A percentile compares a stretch with the other conserved stretches of the same genome.
Evolutionary conservation across 2,888 invertebrate species (phyloP).

Genomic region (Drosophila greeni): DNA sequence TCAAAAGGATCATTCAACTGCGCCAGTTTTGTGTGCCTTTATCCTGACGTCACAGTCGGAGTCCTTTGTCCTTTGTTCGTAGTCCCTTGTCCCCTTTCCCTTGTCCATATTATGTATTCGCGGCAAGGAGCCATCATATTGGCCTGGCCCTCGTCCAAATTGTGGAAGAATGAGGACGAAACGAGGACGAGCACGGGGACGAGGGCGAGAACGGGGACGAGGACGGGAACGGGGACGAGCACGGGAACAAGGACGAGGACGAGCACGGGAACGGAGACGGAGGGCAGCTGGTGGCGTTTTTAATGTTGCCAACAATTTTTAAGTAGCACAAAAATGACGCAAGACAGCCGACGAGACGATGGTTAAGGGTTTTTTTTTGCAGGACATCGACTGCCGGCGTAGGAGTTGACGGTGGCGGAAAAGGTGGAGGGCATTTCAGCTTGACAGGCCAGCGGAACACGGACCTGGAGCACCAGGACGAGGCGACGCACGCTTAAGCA

Average conservation of each 20-base stretch:
- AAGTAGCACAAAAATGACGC: constrained; percentile 65
- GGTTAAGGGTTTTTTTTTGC: constrained; percentile 3
- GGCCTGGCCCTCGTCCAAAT: constrained; percentile 33
- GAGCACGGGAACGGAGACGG: constrained; percentile 8
- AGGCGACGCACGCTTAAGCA: constrained; percentile 74
- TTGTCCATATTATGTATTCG: constrained; percentile 41
- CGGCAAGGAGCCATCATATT: constrained; percentile 41
- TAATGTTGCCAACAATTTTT: constrained; percentile 67
- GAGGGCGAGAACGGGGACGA: background rate
- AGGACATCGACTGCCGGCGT: constrained; percentile 10
- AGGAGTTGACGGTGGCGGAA: constrained; percentile 4
- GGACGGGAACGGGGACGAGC: background rate
- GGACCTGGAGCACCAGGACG: constrained; percentile 14
- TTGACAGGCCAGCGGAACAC: background rate
- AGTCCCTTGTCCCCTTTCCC: background rate
- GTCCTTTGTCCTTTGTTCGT: constrained; percentile 5
- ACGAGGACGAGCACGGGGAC: background rate
- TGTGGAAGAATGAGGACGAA: constrained; percentile 1
- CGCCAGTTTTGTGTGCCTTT: background rate
- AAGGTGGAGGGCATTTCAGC: constrained; percentile 15
- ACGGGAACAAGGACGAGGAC: background rate
- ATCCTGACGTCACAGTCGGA: background rate
- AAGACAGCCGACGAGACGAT: constrained; percentile 38
- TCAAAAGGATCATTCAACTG: background rate
- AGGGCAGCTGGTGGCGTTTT: constrained; percentile 40